Base-by-base conservation (phyloP, 2,888 invertebrate species). In the Pseudanteris insignis region DNA sequence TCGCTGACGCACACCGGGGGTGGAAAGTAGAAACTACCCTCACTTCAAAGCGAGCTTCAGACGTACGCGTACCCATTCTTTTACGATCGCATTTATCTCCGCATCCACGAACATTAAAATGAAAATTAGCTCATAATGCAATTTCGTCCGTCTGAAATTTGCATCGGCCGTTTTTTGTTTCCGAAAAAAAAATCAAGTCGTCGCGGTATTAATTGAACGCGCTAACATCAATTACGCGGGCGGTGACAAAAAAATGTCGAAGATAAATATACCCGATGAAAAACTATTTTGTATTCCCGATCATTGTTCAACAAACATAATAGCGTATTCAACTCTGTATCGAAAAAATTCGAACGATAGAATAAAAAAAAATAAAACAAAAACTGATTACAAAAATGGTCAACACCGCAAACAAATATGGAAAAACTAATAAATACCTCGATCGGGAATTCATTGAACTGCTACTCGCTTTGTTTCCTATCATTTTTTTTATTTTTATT, bases 11-110 rank as follows among this genome's bases (percentile, higher is more conserved):
- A 36, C 58, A 41, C 32, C 15, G 34, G 59, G 50, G 55, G 58
- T 50, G 38, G 63, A 59, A 59, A 55, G 54, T 59, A 63, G 63
- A 51, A 58, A 59, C 63, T 59, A 54, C 59, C 63, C 59, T 63
- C 55, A 55, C 51, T 59, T 63, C 63, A 63, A 63, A 63, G 63
- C 43, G 40, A 55, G 43, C 55, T 30, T 51, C 58, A 48, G 48
- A 53, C 54, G 47, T 54, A 32, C 40, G 14, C 21, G 18, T 18
- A 25, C 7, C 25, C 41, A 53, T 53, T 59, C 51, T 59, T 47
- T 59, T 47, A 41, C 47, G 46, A 41, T 53, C 46, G 29, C 41
- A 59, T 59, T 47, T 53, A 51, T 59, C 47, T 59, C 32, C 38
- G 24, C 14, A 14, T 43, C 32, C 53, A 32, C 13, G 12, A 29